Percentiles rank a stretch among this genome's conserved stretches.
Evolutionary conservation across 2,888 invertebrate species (phyloP).

Genomic region (Leptopilina myrica): DNA sequence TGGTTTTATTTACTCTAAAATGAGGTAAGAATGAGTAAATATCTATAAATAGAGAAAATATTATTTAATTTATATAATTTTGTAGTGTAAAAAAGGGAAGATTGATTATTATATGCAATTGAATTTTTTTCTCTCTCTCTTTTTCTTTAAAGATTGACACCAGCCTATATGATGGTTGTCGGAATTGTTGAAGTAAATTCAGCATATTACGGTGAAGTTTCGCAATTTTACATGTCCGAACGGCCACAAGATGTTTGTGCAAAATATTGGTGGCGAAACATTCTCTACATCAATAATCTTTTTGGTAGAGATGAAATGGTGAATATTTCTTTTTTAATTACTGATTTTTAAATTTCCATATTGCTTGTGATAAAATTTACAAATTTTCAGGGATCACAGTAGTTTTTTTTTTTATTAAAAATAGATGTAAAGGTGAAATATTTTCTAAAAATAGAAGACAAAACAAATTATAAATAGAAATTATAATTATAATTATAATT

Average conservation of each 20-base stretch:
- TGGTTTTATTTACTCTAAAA: background rate
- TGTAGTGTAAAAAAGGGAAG: too few species aligned
- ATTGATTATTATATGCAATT: background rate
- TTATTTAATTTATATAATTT: background rate
- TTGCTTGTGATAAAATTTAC: too few species aligned
- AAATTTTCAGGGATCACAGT: too few species aligned
- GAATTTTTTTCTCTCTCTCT: background rate
- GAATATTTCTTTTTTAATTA: background rate
- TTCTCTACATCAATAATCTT: constrained; percentile 78
- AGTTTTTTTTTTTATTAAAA: too few species aligned
- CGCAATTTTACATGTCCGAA: constrained; percentile 74
- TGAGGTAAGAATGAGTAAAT: background rate
- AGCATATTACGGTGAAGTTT: constrained; percentile 72
- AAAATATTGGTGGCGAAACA: constrained; percentile 79
- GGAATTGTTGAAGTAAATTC: constrained; percentile 74
- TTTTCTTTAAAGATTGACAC: constrained; percentile 74
- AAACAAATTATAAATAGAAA: too few species aligned
- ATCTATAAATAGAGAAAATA: too few species aligned
- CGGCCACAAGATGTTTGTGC: constrained; percentile 74
- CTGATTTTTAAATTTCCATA: too few species aligned
- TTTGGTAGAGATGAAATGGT: constrained; percentile 75
- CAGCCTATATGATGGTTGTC: constrained; percentile 75
- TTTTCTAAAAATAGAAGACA: too few species aligned
- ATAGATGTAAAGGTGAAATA: too few species aligned
- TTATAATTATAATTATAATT: too few species aligned